These are phyloP conservation scores for Orussus abietinus DNA, from an alignment of 1,140 invertebrate species.

Conservation along the genomic window DNA sequence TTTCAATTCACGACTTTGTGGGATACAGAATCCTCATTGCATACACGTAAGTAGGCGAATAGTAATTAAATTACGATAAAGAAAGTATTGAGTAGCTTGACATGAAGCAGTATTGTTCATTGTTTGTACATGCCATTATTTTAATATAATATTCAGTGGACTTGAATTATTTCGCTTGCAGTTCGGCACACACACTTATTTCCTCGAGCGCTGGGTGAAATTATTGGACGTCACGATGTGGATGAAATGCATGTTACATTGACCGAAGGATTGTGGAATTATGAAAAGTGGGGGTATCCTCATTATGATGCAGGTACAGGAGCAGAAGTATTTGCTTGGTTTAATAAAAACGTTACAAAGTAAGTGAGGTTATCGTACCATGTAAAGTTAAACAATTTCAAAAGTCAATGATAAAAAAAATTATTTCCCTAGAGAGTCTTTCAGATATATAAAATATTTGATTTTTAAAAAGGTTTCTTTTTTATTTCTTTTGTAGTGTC, in stretches of 20 bases:
- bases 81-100: slow-evolving; percentile 22
- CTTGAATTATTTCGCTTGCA: too few relatives aligned
- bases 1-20: slow-evolving; percentile 83
- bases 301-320: slow-evolving; percentile 83
- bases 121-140: too few relatives aligned
- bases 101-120: slow-evolving; percentile 19
- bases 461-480: slow-evolving; percentile 5
- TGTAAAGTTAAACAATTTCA: slow-evolving; percentile 5
- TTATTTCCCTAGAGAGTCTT: too few relatives aligned
- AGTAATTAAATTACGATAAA: slow-evolving; percentile 12
- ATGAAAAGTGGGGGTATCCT: slow-evolving; percentile 91
- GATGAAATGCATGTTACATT: slow-evolving; percentile 88
- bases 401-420: background rate
- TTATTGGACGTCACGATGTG: slow-evolving; percentile 79
- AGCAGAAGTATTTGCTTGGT: slow-evolving; percentile 91
- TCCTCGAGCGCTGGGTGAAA: slow-evolving; percentile 85
- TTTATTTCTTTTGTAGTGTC: slow-evolving; percentile 50
- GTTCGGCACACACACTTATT: slow-evolving; percentile 83
- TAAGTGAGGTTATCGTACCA: too few relatives aligned
- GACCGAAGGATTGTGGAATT: slow-evolving; percentile 90
- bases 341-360: slow-evolving; percentile 57
- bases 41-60: slow-evolving; percentile 56
- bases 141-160: too few relatives aligned
- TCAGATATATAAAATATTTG: background rate
- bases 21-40: slow-evolving; percentile 54